These are phyloP conservation scores for Melolontha melolontha DNA, from an alignment of 2,888 invertebrate genomes.

Conservation along the genomic window DNA sequence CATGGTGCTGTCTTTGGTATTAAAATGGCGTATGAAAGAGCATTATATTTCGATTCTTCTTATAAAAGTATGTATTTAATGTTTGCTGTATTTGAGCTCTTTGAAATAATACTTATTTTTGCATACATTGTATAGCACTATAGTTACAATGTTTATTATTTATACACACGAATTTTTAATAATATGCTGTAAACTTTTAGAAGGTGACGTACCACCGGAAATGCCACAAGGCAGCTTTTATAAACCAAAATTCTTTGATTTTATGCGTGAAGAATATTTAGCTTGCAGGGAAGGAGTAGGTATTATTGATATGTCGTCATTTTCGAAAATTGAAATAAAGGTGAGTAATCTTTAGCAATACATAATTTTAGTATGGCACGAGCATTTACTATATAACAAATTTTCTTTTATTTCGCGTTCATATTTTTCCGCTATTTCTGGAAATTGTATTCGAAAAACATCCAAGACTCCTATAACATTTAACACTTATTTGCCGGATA, in stretches of 20 bases:
- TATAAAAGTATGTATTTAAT: conserved; percentile 64
- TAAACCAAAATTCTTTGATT: conserved; percentile 77
- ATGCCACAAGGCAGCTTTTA: conserved; percentile 75
- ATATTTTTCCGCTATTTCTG: too few species aligned
- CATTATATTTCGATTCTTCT: conserved; percentile 75
- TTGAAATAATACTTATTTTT: too few species aligned
- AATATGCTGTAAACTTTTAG: conserved; percentile 54
- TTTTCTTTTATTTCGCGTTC: too few species aligned
- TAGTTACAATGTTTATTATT: too few species aligned
- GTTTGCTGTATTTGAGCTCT: too few species aligned
- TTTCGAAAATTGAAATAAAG: conserved; percentile 80
- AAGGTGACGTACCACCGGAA: conserved; percentile 66
- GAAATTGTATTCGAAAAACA: too few species aligned
- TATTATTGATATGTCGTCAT: conserved; percentile 83
- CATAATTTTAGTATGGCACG: background rate
- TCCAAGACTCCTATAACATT: too few species aligned
- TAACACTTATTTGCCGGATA: too few species aligned
- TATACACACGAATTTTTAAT: too few species aligned
- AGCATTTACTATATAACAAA: too few species aligned
- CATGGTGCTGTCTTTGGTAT: conserved; percentile 77
- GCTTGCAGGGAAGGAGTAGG: conserved; percentile 83
- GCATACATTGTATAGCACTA: too few species aligned
- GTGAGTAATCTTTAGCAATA: conserved; percentile 61
- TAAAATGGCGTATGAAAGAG: conserved; percentile 78
- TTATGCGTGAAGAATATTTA: conserved; percentile 76